A percentile compares a stretch with the other conserved stretches of the same genome.
Conservation (phyloP, 2,113 vertebrate genomes). For the Engraulis encrasicolus region DNA sequence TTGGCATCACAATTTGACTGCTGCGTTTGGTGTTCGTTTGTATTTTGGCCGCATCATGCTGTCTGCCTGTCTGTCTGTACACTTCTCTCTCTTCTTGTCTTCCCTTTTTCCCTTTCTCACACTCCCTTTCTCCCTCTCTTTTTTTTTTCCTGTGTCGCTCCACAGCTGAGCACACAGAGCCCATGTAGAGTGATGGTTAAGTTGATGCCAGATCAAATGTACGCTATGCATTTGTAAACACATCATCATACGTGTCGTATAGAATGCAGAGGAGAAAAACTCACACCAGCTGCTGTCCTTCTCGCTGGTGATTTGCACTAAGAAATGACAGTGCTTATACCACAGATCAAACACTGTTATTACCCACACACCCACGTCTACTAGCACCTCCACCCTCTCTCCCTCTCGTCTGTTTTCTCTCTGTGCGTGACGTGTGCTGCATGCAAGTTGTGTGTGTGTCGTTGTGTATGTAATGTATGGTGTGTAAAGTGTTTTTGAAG, state of each 20-base stretch:
- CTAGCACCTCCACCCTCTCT: too few species aligned
- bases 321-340: background rate
- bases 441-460: too few species aligned
- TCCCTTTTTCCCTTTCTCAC: too few species aligned
- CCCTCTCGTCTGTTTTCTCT: too few species aligned
- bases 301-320: background rate
- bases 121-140: too few species aligned
- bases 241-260: background rate
- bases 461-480: too few species aligned
- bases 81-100: too few species aligned
- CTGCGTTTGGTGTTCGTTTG: background rate
- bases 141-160: background rate
- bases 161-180: background rate
- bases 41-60: background rate
- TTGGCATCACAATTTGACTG: background rate
- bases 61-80: background rate
- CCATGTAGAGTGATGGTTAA: background rate
- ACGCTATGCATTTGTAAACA: background rate
- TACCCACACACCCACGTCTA: background rate
- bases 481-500: too few species aligned
- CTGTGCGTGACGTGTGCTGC: too few species aligned
- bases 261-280: background rate
- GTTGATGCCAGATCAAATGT: background rate
- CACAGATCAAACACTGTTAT: background rate
- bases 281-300: background rate